Evolutionary conservation across 2,888 invertebrate species (phyloP), one percentile per base, ranked within the genome.

Genomic region (Chaitophorus viminalis): DNA sequence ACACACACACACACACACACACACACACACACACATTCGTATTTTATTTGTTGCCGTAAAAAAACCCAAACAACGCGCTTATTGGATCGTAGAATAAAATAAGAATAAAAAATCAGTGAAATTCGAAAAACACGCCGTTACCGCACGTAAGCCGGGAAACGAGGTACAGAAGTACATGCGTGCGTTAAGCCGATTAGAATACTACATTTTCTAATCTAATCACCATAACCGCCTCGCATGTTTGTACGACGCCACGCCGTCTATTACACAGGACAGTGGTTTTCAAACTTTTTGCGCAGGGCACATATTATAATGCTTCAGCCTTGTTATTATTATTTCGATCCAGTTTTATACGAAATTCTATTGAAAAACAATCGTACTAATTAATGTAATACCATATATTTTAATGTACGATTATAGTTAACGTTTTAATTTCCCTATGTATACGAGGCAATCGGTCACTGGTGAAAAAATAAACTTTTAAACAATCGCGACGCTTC

Each of bases 181-280:
- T 81, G 79, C 60, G 36, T 65, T 81, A 65, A 81, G 39, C 39
- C 79, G 79, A 81, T 81, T 81, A 81, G 31, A 39, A 52, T 33
- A 25, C 54, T n/a, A 36, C 65, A 81, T 81, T 81, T 81, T 81
- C 79, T 65, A 81, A 81, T 81, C 65, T 65, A 65, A 81, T 65
- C n/a, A 65, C 65, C 29, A 25, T 18, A 18, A n/a, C 65, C n/a
- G n/a, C 65, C 65, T 77, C 31, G 54, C 77, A 52, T 54, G 77
- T 81, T 65, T 33, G 9, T 78, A 60, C 33, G 54, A 11, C 33
- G 72, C 11, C 31, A 11, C 72, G 60, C 60, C 21, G 25, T 1
- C 21, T 60, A 52, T 52, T 17, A 21, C 14, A 3, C 46, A 46
- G 11, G 46, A 14, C 46, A 46, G 46, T 46, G 46, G 46, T 46